phyloP scores from a whole-genome alignment of 2,113 vertebrate species.

The Mastomys coucha region DNA sequence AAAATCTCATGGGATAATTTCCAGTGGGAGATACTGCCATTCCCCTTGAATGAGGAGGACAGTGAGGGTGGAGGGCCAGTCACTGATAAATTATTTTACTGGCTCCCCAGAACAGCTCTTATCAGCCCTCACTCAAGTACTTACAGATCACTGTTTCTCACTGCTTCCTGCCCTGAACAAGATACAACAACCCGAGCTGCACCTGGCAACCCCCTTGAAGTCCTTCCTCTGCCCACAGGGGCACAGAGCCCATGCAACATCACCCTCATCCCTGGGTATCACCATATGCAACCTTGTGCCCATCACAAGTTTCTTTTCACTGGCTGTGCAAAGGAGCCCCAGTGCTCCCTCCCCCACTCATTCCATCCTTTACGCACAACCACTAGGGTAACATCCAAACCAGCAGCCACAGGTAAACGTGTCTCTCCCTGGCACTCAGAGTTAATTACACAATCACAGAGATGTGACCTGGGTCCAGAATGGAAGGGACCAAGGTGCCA shows the following conservation, averaged over 20 bases:
- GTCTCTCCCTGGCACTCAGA: constrained; percentile 42
- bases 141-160: neutral
- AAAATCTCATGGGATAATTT: neutral
- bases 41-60: neutral
- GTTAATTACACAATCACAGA: constrained; percentile 60
- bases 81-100: too few species aligned
- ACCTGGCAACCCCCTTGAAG: neutral
- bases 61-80: neutral
- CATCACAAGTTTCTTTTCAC: neutral
- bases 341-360: neutral
- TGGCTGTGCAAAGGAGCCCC: neutral
- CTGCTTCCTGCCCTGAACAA: neutral
- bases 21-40: neutral
- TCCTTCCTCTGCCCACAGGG: neutral
- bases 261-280: neutral
- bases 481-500: constrained; percentile 34
- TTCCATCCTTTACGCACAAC: neutral
- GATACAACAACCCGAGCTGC: rapidly evolving
- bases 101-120: neutral
- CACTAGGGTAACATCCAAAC: neutral
- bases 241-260: neutral
- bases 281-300: neutral
- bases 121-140: neutral
- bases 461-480: constrained; percentile 59
- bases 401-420: constrained; percentile 60